A percentile compares a stretch with the other conserved stretches of the same genome.
phyloP scores from a whole-genome alignment of 2,797 vertebrate species.

The Alca torda region DNA sequence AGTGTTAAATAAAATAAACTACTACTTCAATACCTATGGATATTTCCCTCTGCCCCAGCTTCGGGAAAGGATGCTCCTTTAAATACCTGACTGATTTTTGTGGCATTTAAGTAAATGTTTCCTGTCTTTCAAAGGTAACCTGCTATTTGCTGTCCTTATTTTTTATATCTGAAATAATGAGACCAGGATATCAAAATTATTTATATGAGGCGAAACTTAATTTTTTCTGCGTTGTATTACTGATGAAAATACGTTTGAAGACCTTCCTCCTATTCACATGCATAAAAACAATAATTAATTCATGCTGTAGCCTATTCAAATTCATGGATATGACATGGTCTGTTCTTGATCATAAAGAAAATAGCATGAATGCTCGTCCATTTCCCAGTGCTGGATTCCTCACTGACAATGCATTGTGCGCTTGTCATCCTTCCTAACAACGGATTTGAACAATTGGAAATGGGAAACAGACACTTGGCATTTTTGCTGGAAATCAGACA shows the following conservation, averaged over 20 bases:
- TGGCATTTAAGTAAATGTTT: not conserved
- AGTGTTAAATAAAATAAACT: not conserved
- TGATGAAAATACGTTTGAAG: not conserved
- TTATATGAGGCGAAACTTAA: not conserved
- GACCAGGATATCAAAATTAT: not conserved
- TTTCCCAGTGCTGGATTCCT: not conserved
- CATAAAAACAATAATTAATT: not conserved
- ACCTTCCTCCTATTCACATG: not conserved
- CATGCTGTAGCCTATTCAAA: not conserved
- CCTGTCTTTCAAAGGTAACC: not conserved
- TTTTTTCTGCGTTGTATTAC: not conserved
- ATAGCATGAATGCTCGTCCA: not conserved
- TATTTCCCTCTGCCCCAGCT: not conserved
- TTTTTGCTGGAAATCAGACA: not conserved
- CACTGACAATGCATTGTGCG: not conserved
- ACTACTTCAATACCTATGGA: not conserved
- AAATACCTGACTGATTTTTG: not conserved
- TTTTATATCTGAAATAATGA: not conserved
- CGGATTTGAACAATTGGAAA: not conserved
- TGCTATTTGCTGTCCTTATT: not conserved
- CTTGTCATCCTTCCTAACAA: not conserved
- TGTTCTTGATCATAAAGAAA: not conserved
- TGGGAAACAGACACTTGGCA: not conserved
- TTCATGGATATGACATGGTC: not conserved
- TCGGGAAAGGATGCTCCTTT: not conserved